These are phyloP conservation scores for Gymnoscopelus microlampas DNA, from an alignment of 2,797 vertebrate species.

Conservation along the genomic window DNA sequence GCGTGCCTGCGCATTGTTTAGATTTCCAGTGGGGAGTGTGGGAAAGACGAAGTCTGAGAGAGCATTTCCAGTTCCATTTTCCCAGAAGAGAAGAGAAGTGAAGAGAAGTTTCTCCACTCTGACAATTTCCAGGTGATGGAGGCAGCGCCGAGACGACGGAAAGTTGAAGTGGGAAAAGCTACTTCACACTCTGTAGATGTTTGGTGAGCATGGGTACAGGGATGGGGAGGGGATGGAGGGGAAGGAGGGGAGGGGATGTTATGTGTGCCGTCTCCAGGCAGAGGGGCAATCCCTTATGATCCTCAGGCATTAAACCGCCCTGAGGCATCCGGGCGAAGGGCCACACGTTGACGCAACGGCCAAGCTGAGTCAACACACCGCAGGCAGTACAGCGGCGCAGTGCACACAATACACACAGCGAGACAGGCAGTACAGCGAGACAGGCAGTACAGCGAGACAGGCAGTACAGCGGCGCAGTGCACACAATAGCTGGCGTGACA, in stretches of 20 bases:
- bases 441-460: slow-evolving; percentile 41
- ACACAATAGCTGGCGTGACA: slow-evolving; percentile 78
- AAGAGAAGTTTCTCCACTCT: slow-evolving; percentile 49
- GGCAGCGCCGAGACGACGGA: slow-evolving; percentile 59
- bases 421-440: slow-evolving; percentile 44
- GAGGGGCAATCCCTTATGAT: slow-evolving; percentile 68
- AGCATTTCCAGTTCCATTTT: slow-evolving; percentile 78
- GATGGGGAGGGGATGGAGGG: slow-evolving; percentile 17
- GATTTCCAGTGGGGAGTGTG: slow-evolving; percentile 78
- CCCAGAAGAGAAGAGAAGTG: slow-evolving; percentile 60
- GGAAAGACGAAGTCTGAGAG: slow-evolving; percentile 70
- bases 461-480: slow-evolving; percentile 36
- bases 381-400: slow-evolving; percentile 48
- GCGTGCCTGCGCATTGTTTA: slow-evolving; percentile 18
- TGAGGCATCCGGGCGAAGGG: slow-evolving; percentile 56
- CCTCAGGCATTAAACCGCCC: slow-evolving; percentile 68
- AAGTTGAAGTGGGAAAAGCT: slow-evolving; percentile 73
- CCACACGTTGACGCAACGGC: slow-evolving; percentile 66
- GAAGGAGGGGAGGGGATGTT: slow-evolving; percentile 34
- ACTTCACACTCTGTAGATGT: slow-evolving; percentile 56
- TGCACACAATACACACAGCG: slow-evolving; percentile 58
- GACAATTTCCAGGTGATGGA: slow-evolving; percentile 82
- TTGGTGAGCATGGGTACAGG: slow-evolving; percentile 32
- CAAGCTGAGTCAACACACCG: slow-evolving; percentile 75
- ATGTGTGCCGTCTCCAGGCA: slow-evolving; percentile 55